Base-by-base conservation (phyloP, 1,140 invertebrate genomes). In the Pseudoatta argentina region DNA sequence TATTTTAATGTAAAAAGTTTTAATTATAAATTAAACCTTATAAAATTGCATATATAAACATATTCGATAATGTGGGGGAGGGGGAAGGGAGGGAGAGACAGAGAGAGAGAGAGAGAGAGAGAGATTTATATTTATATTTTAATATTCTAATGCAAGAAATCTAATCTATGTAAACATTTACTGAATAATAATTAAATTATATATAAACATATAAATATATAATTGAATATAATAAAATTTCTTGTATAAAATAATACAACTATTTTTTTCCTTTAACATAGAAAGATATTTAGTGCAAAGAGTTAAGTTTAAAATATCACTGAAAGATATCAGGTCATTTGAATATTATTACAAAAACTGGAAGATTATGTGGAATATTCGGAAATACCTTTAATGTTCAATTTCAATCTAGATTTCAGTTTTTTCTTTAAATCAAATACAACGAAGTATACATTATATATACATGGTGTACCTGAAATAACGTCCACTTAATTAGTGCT, bases 321-420 rank as follows among this genome's bases (percentile, higher is more conserved):
- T 34, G 55, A 55, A 75, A 75, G 69, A 63, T 73, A 83, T 83
- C 69, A 83, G 79, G 67, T 55, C 27, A 61, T 72, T 53, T 73
- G 67, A 51, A 0, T 34, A 73, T 51, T 61, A n/a, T 83, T 55
- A 18, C 55, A 55, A 63, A 24, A 14, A 59, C 39, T 73, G 34
- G 67, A 82, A 83, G 69, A 55, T 83, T 34, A n/a, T 69, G 59
- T 73, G n/a, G 30, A 83, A 83, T 48, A 30, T 81, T 71, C 39
- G 53, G n/a, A 81, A 53, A 81, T 24, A 82, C 4, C 7, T 44
- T 82, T 34, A 48, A 73, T 61, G 69, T 75, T 75, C 69, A 83
- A 51, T 34, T 75, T 75, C 79, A 55, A 83, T 39, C 79, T 51
- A 24, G n/a, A 59, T 34, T 61, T 48, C 39, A 7, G 0, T 3